phyloP scores from a whole-genome alignment of 2,113 vertebrate species.

The Rhabdornis inornatus region DNA sequence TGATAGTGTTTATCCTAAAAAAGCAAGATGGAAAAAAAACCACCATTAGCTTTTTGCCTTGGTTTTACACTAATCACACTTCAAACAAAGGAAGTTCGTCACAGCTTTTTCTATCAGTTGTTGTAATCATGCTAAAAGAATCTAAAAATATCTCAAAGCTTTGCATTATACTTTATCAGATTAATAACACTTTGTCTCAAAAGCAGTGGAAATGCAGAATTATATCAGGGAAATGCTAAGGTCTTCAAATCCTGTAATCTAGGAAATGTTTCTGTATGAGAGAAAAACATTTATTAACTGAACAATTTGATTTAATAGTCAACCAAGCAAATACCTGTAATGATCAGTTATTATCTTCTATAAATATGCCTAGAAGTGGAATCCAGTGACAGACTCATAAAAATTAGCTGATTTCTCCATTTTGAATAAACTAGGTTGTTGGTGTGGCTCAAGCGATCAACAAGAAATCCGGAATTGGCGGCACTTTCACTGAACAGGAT shows the following conservation, averaged over 20 bases:
- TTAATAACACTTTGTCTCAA: neutral
- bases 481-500: slow-evolving; percentile 94
- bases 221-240: neutral
- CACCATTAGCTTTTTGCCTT: neutral
- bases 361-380: neutral
- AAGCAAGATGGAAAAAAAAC: neutral
- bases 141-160: neutral
- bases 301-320: neutral
- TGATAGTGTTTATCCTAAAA: neutral
- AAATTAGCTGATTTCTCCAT: neutral
- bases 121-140: neutral
- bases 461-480: slow-evolving; percentile 88
- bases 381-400: neutral
- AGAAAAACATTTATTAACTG: neutral
- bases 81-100: neutral
- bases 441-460: slow-evolving; percentile 98
- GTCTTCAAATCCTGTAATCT: neutral
- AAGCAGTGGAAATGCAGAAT: neutral
- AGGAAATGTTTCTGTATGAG: neutral
- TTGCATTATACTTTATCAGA: neutral
- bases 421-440: slow-evolving; percentile 83
- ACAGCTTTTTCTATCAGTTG: neutral
- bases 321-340: neutral
- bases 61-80: neutral
- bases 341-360: neutral